A percentile compares a stretch with the other conserved stretches of the same genome.
Conservation (phyloP, 2,113 vertebrate species). For the Campylomormyrus numenius region DNA sequence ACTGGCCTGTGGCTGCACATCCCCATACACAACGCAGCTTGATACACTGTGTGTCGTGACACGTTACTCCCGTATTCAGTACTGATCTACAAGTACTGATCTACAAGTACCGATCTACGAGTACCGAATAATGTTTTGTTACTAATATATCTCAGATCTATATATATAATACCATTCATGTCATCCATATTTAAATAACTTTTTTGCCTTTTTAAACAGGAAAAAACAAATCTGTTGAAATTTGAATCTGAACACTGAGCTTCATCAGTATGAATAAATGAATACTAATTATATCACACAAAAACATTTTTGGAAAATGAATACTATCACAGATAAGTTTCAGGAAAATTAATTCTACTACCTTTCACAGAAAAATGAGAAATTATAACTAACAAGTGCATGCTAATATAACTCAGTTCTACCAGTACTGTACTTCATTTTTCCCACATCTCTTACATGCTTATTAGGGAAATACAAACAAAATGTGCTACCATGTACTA, state of each 20-base stretch:
- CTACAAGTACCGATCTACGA: background rate
- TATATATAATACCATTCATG: background rate
- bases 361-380: background rate
- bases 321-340: background rate
- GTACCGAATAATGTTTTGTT: background rate
- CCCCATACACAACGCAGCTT: no score
- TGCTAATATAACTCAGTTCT: background rate
- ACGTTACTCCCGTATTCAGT: background rate
- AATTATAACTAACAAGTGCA: background rate
- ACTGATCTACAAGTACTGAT: background rate
- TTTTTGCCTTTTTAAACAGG: background rate
- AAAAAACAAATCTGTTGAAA: background rate
- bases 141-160: background rate
- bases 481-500: background rate
- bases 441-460: background rate
- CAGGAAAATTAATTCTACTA: background rate
- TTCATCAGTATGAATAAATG: background rate
- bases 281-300: background rate
- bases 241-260: background rate
- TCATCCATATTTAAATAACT: background rate
- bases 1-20: background rate
- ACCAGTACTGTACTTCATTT: background rate
- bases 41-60: background rate
- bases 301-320: background rate
- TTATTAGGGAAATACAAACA: background rate